A percentile compares a stretch with the other conserved stretches of the same genome.
Evolutionary conservation across 2,113 vertebrate genomes (phyloP).

Genomic region (Psettodes erumei): DNA sequence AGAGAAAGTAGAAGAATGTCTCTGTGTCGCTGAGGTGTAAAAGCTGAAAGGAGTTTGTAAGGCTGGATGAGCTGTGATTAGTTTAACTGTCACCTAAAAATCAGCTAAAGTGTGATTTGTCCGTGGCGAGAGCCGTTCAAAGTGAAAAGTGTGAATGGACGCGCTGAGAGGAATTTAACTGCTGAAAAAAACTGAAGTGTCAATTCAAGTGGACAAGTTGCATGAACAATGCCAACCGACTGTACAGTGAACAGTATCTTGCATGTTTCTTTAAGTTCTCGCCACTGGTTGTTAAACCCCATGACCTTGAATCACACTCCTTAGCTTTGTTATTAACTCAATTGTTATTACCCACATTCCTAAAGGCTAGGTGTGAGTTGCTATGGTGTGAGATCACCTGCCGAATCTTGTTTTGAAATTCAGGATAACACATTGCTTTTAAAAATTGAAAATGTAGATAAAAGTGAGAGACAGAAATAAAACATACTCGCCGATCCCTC

Average conservation of each 20-base stretch:
- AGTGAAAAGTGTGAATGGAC: neutral
- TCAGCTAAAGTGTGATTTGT: neutral
- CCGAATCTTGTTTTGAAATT: slow-evolving; percentile 13
- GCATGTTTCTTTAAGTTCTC: slow-evolving; percentile 22
- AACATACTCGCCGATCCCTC: neutral
- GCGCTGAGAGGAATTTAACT: neutral
- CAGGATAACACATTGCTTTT: neutral
- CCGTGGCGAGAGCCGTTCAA: neutral
- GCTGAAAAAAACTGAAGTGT: neutral
- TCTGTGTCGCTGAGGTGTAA: neutral
- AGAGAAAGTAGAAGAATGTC: neutral
- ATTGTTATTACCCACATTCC: slow-evolving; percentile 42
- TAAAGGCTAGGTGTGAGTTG: neutral
- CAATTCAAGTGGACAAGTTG: neutral
- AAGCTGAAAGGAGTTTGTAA: neutral
- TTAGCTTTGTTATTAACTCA: slow-evolving; percentile 65
- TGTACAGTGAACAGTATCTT: no score
- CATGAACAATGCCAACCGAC: neutral
- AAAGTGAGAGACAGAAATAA: neutral
- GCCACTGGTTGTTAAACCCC: neutral
- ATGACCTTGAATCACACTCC: slow-evolving; percentile 41
- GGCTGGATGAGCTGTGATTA: neutral
- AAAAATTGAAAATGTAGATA: neutral
- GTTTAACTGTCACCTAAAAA: neutral
- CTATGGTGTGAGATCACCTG: neutral